These are phyloP conservation scores for Ochropleura leucogaster DNA, from an alignment of 2,888 invertebrate species.

Conservation along the genomic window DNA sequence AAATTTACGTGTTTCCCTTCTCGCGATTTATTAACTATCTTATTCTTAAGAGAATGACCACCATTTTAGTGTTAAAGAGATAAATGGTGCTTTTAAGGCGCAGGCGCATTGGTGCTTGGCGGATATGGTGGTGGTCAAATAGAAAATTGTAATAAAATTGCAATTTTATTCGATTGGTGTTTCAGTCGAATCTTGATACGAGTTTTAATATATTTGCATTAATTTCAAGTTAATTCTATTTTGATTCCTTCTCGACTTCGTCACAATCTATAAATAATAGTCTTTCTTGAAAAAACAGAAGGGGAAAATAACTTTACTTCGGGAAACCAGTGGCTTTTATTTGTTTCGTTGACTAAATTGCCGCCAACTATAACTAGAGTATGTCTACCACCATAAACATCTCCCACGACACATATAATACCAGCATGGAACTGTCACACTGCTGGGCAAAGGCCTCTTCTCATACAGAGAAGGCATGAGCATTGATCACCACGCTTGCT, in stretches of 20 bases:
- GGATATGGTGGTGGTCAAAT: not conserved
- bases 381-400: too few species aligned
- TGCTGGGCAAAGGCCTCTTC: too few species aligned
- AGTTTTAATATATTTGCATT: not conserved
- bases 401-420: too few species aligned
- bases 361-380: too few species aligned
- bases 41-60: constrained; percentile 18
- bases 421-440: too few species aligned
- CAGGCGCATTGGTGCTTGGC: not conserved
- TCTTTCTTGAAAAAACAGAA: not conserved
- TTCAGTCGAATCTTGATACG: not conserved
- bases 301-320: too few species aligned
- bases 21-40: constrained; percentile 27
- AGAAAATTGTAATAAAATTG: constrained; percentile 1
- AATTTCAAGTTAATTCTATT: not conserved
- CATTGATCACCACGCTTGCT: too few species aligned
- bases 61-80: constrained; percentile 14
- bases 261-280: not conserved
- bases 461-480: too few species aligned
- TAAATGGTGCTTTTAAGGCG: constrained; percentile 23
- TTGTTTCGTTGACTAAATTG: too few species aligned
- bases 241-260: not conserved
- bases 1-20: constrained; percentile 38
- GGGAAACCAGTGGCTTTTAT: too few species aligned
- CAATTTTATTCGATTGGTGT: not conserved